These are phyloP conservation scores for Synchiropus splendidus DNA, from an alignment of 2,113 vertebrate genomes.

Conservation along the genomic window DNA sequence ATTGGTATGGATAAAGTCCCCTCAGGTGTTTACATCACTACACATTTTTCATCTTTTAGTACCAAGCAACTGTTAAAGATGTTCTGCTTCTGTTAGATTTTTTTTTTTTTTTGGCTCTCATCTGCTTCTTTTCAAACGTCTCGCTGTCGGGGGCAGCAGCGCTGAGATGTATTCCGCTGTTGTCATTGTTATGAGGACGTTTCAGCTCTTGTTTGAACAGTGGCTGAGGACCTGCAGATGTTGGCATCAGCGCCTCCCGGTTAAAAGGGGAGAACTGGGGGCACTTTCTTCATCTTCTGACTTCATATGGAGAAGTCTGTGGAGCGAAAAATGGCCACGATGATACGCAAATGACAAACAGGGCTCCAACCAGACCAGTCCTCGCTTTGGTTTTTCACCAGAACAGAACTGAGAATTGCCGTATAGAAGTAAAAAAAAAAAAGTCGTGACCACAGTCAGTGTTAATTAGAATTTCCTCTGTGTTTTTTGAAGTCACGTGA, in stretches of 20 bases:
- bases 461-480: too few relatives aligned
- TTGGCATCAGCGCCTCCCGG: slow-evolving; percentile 77
- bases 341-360: too few relatives aligned
- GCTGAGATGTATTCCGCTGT: slow-evolving; percentile 30
- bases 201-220: slow-evolving; percentile 76
- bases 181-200: slow-evolving; percentile 74
- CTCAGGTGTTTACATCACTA: slow-evolving; percentile 91
- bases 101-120: slow-evolving; percentile 42
- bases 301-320: slow-evolving; percentile 96
- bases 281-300: slow-evolving; percentile 88
- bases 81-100: slow-evolving; percentile 62
- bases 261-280: slow-evolving; percentile 62
- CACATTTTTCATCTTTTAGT: slow-evolving; percentile 97
- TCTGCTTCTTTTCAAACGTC: too few relatives aligned
- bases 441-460: too few relatives aligned
- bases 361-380: too few relatives aligned
- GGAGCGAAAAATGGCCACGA: slow-evolving; percentile 65
- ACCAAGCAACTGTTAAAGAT: slow-evolving; percentile 82
- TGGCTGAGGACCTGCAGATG: slow-evolving; percentile 95
- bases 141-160: too few relatives aligned
- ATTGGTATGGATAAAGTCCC: slow-evolving; percentile 92
- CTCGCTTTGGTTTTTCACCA: too few relatives aligned
- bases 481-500: too few relatives aligned
- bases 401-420: too few relatives aligned
- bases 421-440: too few relatives aligned